phyloP scores from a whole-genome alignment of 2,888 invertebrate species.

The Helleia helle region DNA sequence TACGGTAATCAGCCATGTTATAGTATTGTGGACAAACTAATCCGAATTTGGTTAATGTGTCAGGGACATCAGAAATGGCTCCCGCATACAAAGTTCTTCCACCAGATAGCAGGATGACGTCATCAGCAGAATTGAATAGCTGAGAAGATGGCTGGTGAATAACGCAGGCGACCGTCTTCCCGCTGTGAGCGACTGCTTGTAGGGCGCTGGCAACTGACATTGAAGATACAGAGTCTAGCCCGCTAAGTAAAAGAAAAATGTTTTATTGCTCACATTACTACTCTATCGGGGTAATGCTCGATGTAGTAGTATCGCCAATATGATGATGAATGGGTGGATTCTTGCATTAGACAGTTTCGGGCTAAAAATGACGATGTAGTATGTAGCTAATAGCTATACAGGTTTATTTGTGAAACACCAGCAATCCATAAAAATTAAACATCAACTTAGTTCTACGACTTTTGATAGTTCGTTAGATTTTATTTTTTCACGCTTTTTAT shows the following conservation, averaged over 20 bases:
- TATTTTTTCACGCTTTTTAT: no score
- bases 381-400: no score
- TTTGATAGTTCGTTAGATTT: no score
- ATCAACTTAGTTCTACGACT: no score
- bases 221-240: conserved; percentile 79
- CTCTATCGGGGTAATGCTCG: no score
- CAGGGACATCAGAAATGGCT: conserved; percentile 72
- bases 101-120: conserved; percentile 78
- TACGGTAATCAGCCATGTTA: conserved; percentile 86
- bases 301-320: no score
- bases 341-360: no score
- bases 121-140: conserved; percentile 82
- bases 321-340: no score
- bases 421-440: no score
- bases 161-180: conserved; percentile 83
- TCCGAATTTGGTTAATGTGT: conserved; percentile 73
- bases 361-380: no score
- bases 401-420: no score
- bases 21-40: conserved; percentile 83
- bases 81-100: conserved; percentile 82
- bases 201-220: conserved; percentile 77
- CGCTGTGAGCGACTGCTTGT: conserved; percentile 75
- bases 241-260: conserved; percentile 40
- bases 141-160: conserved; percentile 87
- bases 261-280: no score